Base-by-base conservation (phyloP, 2,797 vertebrate genomes). In the Propithecus perrieri region DNA sequence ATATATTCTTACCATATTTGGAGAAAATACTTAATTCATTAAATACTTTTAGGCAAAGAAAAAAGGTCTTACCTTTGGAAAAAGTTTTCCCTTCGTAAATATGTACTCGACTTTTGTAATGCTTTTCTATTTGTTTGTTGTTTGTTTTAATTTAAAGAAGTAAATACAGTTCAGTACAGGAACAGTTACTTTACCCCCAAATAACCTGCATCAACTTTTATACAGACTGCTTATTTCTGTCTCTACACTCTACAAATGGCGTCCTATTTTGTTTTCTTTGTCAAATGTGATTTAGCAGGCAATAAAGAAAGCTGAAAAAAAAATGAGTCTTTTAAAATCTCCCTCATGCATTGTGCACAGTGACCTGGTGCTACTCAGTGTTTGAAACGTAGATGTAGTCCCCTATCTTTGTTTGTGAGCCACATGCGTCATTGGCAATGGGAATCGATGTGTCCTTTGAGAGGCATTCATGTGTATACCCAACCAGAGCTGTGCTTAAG, bases 351-450 rank as follows among this genome's bases (percentile, higher is more conserved):
- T 65, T 90, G 48, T 89, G 8, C 63, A 28, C 18, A 46, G n/a
- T 0, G 5, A 92, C 75, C 46, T n/a, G 33, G 26, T 67, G 20
- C 57, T 46, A 10, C 30, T 3, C 1, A 1, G 33, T 41, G 3
- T 81, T 22, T 35, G 38, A 53, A 69, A 61, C 10, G 1, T 14
- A 18, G 17, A 30, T 55, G 43, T 18, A 4, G 4, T 20, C 67
- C 81, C 28, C 57, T 79, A 7, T 85, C 94, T 89, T 92, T 88
- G 83, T 91, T 85, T 93, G 57, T 87, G 89, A 91, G 41, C 80
- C 76, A n/a, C 84, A 67, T 26, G 67, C 43, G 53, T 80, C 75
- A 4, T 2, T 85, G 80, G 35, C 41, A 59, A 4, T 38, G 57
- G 67, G 48, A 93, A 72, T 57, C 91, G 43, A 26, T 57, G 67